Conservation (phyloP, 2,113 vertebrate species). For the Microcebus murinus region DNA sequence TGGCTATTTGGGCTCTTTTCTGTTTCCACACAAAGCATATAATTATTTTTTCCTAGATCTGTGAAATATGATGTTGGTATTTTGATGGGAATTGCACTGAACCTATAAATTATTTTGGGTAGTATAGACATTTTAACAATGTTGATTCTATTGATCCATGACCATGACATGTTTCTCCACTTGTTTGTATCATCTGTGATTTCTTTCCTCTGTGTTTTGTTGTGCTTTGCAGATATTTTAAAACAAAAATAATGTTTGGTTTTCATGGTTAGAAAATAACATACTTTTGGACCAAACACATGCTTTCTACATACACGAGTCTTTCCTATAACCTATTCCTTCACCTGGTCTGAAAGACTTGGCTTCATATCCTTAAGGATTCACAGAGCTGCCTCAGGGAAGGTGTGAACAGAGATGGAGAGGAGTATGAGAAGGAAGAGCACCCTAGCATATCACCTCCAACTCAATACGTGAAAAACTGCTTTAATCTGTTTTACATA, state of each 20-base stretch:
- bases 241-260: not conserved
- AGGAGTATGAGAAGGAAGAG: too few species aligned
- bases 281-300: not conserved
- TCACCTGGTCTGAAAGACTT: not conserved
- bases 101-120: too few species aligned
- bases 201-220: too few species aligned
- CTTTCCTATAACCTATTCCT: not conserved
- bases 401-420: not conserved
- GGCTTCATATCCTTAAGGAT: not conserved
- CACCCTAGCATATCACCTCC: not conserved
- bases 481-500: not conserved
- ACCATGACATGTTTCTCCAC: too few species aligned
- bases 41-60: too few species aligned
- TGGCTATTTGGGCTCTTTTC: too few species aligned
- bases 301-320: not conserved
- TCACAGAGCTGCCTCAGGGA: not conserved
- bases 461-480: not conserved
- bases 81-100: too few species aligned
- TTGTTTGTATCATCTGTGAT: too few species aligned
- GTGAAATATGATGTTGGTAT: too few species aligned
- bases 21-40: too few species aligned
- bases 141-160: too few species aligned
- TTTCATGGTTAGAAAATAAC: not conserved
- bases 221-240: not conserved
- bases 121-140: too few species aligned